phyloP scores from a whole-genome alignment of 2,113 vertebrate genomes.

The Fulica atra region DNA sequence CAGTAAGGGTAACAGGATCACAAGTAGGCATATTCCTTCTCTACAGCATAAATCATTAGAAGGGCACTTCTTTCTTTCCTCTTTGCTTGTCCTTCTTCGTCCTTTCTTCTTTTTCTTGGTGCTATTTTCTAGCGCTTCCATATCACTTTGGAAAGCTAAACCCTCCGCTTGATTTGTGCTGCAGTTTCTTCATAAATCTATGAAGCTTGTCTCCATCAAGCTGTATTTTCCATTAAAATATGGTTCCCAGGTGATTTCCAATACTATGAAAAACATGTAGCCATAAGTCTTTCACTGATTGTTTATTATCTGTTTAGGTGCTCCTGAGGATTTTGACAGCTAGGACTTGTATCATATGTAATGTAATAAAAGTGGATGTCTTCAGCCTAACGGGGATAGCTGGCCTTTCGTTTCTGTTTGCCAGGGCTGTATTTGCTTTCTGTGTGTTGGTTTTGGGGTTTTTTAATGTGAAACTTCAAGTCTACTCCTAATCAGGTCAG shows the following conservation, averaged over 20 bases:
- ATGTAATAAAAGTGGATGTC: constrained; percentile 74
- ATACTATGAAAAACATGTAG: constrained; percentile 78
- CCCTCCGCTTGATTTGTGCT: constrained; percentile 75
- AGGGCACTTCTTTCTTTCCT: not conserved
- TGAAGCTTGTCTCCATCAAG: constrained; percentile 70
- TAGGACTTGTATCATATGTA: constrained; percentile 74
- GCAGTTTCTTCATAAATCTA: constrained; percentile 79
- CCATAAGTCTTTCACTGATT: constrained; percentile 77
- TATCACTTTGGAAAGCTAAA: constrained; percentile 69
- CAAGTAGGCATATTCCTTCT: constrained; percentile 66
- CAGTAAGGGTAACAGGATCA: constrained; percentile 60
- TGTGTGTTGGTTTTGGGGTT: not conserved
- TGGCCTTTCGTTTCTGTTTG: constrained; percentile 38
- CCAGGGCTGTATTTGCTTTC: not conserved
- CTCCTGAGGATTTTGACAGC: constrained; percentile 83
- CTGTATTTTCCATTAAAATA: constrained; percentile 86
- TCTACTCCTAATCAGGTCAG: not conserved
- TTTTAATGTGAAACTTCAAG: not conserved
- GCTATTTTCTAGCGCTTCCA: constrained; percentile 41
- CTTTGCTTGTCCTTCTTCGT: constrained; percentile 9
- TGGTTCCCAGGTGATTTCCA: constrained; percentile 81
- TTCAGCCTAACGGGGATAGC: constrained; percentile 69
- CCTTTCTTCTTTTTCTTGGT: not conserved
- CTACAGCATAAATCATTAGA: constrained; percentile 72
- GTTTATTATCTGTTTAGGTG: constrained; percentile 72